phyloP scores from a whole-genome alignment of 2,113 vertebrate genomes.

The Rana temporaria region DNA sequence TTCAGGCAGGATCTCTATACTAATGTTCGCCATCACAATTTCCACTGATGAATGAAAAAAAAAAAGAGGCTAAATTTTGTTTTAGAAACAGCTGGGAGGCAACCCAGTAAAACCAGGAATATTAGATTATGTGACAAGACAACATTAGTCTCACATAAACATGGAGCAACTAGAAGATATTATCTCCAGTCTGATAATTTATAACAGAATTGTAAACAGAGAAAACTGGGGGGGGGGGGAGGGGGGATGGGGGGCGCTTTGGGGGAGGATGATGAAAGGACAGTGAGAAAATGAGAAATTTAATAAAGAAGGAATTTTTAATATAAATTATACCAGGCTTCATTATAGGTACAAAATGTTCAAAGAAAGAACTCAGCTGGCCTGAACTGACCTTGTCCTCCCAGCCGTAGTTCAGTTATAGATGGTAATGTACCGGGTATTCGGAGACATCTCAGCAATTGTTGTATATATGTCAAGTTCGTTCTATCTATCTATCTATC shows the following conservation, averaged over 20 bases:
- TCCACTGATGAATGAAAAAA: too few species aligned
- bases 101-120: not conserved
- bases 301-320: constrained; percentile 14
- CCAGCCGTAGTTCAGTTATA: not conserved
- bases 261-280: too few species aligned
- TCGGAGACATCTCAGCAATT: too few species aligned
- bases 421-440: too few species aligned
- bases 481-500: constrained; percentile 19
- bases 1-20: too few species aligned
- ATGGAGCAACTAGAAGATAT: not conserved
- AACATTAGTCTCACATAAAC: constrained; percentile 6
- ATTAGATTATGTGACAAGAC: constrained; percentile 7
- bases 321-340: constrained; percentile 7
- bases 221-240: too few species aligned
- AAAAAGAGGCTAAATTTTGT: too few species aligned
- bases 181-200: not conserved
- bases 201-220: too few species aligned
- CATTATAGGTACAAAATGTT: not conserved
- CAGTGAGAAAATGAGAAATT: not conserved
- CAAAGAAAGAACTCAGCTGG: not conserved
- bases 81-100: too few species aligned
- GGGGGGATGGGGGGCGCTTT: too few species aligned
- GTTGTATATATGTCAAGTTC: not conserved
- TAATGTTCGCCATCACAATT: too few species aligned
- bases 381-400: not conserved